These are phyloP conservation scores for Sycophaga agraensis DNA, from an alignment of 1,140 invertebrate genomes.

Conservation along the genomic window DNA sequence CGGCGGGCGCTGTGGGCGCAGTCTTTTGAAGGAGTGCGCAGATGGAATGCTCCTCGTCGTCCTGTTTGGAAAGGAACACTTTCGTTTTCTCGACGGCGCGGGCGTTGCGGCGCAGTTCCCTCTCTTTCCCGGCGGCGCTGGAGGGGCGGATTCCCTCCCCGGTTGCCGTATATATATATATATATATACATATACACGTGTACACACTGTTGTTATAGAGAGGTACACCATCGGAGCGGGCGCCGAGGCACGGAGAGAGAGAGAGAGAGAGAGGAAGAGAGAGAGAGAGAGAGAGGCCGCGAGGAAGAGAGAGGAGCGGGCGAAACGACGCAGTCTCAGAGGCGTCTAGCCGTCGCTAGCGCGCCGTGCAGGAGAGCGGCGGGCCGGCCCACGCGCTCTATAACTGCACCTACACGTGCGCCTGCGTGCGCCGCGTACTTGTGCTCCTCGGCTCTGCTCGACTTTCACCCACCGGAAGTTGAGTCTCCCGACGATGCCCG, in stretches of 20 bases:
- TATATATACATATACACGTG: too few relatives aligned
- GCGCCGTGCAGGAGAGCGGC: background rate
- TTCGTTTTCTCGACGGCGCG: background rate
- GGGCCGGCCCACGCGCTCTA: background rate
- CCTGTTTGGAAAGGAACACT: background rate
- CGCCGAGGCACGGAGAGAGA: background rate
- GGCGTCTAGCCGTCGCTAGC: background rate
- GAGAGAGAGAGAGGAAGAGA: background rate
- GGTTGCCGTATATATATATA: background rate
- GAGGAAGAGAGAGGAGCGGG: too few relatives aligned
- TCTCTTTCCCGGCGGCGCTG: background rate
- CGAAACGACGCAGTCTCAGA: background rate
- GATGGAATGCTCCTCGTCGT: too few relatives aligned
- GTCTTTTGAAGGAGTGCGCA: too few relatives aligned
- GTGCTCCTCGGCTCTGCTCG: too few relatives aligned
- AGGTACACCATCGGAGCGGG: too few relatives aligned
- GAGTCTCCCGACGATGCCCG: background rate
- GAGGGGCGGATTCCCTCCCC: background rate
- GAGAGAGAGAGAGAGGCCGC: too few relatives aligned
- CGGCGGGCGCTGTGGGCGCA: too few relatives aligned
- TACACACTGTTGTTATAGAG: too few relatives aligned
- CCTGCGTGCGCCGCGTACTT: too few relatives aligned
- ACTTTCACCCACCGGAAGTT: constrained; percentile 29
- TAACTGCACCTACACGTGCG: constrained; percentile 18
- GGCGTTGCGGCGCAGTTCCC: background rate